These are phyloP conservation scores for Sebastes itinus DNA, from an alignment of 2,797 vertebrate species.

Conservation along the genomic window DNA sequence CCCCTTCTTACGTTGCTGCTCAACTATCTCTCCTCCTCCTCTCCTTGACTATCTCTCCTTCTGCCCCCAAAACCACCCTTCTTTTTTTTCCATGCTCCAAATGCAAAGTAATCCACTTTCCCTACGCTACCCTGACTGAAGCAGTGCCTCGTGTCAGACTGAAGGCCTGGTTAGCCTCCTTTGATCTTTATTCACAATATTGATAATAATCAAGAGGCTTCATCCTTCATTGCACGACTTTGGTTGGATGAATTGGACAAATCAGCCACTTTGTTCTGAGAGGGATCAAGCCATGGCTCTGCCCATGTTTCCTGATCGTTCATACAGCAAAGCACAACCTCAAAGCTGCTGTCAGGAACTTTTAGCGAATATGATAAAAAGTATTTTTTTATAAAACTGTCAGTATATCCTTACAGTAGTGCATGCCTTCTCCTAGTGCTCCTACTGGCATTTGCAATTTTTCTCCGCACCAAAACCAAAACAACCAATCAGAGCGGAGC, in stretches of 20 bases:
- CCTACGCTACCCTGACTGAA: conserved; percentile 41
- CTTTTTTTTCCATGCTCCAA: conserved; percentile 47
- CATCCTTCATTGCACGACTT: conserved; percentile 26
- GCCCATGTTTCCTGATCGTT: conserved; percentile 30
- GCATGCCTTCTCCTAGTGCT: no score
- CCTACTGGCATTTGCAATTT: no score
- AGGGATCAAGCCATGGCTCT: conserved; percentile 5
- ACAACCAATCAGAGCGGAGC: no score
- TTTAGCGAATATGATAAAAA: no score
- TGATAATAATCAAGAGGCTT: conserved; percentile 53
- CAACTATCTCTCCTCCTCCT: conserved; percentile 40
- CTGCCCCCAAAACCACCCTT: conserved; percentile 51
- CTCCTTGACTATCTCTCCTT: conserved; percentile 43
- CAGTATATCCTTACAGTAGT: no score
- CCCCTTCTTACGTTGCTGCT: conserved; percentile 57
- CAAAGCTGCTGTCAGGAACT: background rate
- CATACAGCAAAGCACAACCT: conserved; percentile 26
- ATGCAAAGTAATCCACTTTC: conserved; percentile 68
- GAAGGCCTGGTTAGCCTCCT: conserved; percentile 46
- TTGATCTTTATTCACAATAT: conserved; percentile 60
- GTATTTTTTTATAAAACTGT: no score
- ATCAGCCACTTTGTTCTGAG: conserved; percentile 33
- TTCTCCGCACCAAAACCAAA: rapidly evolving
- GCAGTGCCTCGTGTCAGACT: conserved; percentile 41
- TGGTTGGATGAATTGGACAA: conserved; percentile 45